These are phyloP conservation scores for Drosophila falleni DNA, from an alignment of 2,888 invertebrate genomes.

Conservation along the genomic window DNA sequence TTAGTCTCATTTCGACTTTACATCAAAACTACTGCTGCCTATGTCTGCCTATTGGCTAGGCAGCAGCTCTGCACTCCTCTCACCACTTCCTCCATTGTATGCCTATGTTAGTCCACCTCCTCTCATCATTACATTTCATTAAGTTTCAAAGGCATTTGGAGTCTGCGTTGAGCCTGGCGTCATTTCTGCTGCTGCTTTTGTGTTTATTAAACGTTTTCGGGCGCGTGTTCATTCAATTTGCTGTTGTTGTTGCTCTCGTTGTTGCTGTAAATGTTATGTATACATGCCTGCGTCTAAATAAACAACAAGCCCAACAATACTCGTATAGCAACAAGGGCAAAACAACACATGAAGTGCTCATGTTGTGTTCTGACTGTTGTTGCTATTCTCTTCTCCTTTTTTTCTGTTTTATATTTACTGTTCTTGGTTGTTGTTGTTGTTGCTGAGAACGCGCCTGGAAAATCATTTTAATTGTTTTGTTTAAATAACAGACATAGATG, in stretches of 20 bases:
- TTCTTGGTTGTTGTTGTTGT: slow-evolving; percentile 20
- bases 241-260: slow-evolving; percentile 54
- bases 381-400: slow-evolving; percentile 16
- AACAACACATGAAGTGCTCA: slow-evolving; percentile 53
- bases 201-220: slow-evolving; percentile 81
- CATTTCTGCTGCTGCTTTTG: slow-evolving; percentile 61
- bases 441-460: slow-evolving; percentile 53
- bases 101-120: not conserved
- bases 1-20: slow-evolving; percentile 66
- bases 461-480: slow-evolving; percentile 82
- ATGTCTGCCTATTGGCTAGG: slow-evolving; percentile 55
- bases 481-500: slow-evolving; percentile 72
- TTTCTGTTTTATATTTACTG: slow-evolving; percentile 5
- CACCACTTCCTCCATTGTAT: not conserved
- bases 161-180: slow-evolving; percentile 27
- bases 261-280: slow-evolving; percentile 71
- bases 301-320: slow-evolving; percentile 60
- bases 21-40: slow-evolving; percentile 62
- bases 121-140: slow-evolving; percentile 81
- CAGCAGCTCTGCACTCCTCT: not conserved
- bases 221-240: slow-evolving; percentile 82
- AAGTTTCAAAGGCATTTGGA: slow-evolving; percentile 58
- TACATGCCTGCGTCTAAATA: slow-evolving; percentile 79
- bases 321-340: slow-evolving; percentile 26
- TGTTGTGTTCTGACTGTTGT: slow-evolving; percentile 32